Evolutionary conservation across 2,888 invertebrate species (phyloP), one percentile per base, ranked within the genome.

Genomic region (Copidosoma aretas): DNA sequence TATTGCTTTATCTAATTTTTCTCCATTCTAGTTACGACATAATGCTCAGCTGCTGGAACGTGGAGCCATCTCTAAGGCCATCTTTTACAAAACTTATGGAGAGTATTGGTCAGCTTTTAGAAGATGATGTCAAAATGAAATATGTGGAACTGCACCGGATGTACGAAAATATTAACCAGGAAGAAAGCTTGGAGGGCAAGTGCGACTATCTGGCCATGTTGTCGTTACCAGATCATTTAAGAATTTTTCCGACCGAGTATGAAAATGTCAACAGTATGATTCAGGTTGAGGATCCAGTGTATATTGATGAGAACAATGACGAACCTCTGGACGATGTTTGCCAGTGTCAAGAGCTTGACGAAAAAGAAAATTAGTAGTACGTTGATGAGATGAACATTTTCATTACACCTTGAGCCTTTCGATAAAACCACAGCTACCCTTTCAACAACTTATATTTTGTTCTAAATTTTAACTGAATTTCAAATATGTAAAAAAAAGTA

Each of bases 31-130:
- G 89, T 68, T 91, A 92, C 78, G 86, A 90, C 53, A 89, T 96
- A 64, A 97, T 98, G 96, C 80, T 88, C 57, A 88, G 90, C 68
- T 97, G 97, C 81, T 98, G 97, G 97, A 87, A 90, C 63, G 87
- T 88, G 1, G 91, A 91, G 75, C 95, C 97, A 0, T 86, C 88
- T 14, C 84, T 88, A 19, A 86, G 97, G 61, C 97, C 97, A 0
- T 85, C 92, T 22, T 98, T 98, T 82, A 86, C 88, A 3, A 88
- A 90, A 71, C 85, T 97, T 21, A 90, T 92, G 57, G 89, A 91
- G 74, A 87, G 87, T 53, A 88, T 97, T 32, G 94, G 93, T 22
- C 86, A 87, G 32, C 89, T 96, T 83, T 85, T 98, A 22, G 93
- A 95, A 77, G 92, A 93, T 73, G 90, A 89, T 77, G 90, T 92